Conservation (phyloP, 2,113 vertebrate genomes). For the Agapornis roseicollis region DNA sequence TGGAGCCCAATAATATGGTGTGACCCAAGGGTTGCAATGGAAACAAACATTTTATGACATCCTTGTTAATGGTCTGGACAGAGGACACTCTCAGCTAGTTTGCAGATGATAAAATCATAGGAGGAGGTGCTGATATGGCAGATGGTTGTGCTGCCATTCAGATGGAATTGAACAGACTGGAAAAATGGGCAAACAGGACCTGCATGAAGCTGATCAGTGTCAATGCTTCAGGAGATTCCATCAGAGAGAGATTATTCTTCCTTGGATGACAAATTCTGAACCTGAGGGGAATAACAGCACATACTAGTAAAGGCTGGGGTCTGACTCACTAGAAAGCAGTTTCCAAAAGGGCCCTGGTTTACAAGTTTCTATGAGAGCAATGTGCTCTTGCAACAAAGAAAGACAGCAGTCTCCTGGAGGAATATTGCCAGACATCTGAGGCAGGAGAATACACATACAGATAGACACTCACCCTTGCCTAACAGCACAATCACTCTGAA, state of each 20-base stretch:
- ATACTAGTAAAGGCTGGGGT: not conserved
- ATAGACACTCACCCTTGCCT: not conserved
- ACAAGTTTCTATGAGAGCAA: not conserved
- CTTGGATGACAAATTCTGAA: not conserved
- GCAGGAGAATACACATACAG: not conserved
- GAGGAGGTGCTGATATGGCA: not conserved
- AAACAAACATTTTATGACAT: not conserved
- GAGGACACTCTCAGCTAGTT: not conserved
- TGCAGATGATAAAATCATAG: not conserved
- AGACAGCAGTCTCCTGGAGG: not conserved
- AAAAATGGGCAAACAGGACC: not conserved
- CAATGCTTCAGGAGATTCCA: not conserved
- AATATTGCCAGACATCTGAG: not conserved
- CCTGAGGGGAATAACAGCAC: not conserved
- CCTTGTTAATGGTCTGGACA: not conserved
- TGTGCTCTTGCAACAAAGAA: not conserved
- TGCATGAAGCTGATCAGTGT: not conserved
- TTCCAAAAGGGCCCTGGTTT: not conserved
- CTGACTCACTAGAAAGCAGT: not conserved
- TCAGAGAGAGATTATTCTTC: not conserved
- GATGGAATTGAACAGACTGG: not conserved
- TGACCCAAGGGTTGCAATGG: not conserved
- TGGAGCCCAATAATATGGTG: not conserved
- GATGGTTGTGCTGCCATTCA: not conserved
- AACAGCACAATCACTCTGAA: not conserved